Conservation (phyloP, 2,113 vertebrate species). For the Bufo gargarizans region DNA sequence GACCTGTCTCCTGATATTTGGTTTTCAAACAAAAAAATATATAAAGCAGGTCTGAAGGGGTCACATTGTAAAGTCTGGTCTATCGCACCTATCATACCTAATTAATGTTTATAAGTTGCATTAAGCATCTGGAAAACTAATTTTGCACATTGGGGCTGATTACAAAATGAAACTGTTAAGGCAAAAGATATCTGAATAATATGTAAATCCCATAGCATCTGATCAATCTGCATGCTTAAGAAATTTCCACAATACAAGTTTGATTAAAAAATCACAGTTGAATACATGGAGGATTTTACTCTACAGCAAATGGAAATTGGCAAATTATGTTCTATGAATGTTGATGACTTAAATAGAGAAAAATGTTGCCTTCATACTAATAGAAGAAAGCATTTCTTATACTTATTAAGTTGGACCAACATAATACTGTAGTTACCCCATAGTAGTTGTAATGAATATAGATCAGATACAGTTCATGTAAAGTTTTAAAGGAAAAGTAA, state of each 20-base stretch:
- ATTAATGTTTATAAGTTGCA: slow-evolving; percentile 7
- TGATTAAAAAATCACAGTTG: slow-evolving; percentile 5
- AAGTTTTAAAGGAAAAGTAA: not conserved
- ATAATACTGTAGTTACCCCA: too few species aligned
- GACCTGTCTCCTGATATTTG: not conserved
- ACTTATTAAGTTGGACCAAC: not conserved
- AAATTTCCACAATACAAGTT: slow-evolving; percentile 22
- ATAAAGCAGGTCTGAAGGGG: not conserved
- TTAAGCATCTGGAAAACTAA: slow-evolving; percentile 17
- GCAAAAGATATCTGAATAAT: not conserved
- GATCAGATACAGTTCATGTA: not conserved
- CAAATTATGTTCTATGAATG: not conserved
- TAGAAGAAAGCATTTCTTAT: not conserved
- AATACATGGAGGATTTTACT: slow-evolving; percentile 22
- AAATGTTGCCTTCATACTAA: not conserved
- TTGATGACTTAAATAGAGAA: not conserved
- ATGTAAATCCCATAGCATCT: slow-evolving; percentile 16
- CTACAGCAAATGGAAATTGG: not conserved
- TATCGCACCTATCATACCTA: not conserved
- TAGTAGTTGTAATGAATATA: not conserved
- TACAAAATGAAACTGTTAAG: slow-evolving; percentile 8
- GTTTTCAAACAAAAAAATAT: not conserved
- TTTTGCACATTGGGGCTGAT: slow-evolving; percentile 10
- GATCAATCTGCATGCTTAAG: slow-evolving; percentile 18
- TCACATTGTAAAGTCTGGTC: not conserved